A percentile compares a stretch with the other conserved stretches of the same genome.
These are phyloP conservation scores for Myrmophylax atrothorax DNA, from an alignment of 2,113 vertebrate genomes.

Conservation along the genomic window DNA sequence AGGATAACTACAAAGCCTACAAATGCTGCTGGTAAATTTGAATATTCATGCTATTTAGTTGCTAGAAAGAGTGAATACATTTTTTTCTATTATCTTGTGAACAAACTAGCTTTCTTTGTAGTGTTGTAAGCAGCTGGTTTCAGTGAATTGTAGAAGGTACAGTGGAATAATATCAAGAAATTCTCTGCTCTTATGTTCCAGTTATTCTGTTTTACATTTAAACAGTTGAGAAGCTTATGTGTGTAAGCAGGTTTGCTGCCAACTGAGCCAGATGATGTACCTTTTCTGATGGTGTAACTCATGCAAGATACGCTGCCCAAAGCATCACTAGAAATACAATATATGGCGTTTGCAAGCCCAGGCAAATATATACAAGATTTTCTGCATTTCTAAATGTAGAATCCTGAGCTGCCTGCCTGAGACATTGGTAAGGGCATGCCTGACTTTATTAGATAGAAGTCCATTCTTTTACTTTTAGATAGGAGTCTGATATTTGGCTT, in stretches of 20 bases:
- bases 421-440: neutral
- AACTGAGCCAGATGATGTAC: neutral
- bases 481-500: neutral
- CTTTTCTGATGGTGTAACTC: neutral
- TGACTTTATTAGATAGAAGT: slow-evolving; percentile 3
- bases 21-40: neutral
- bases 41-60: neutral
- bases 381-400: slow-evolving; percentile 25
- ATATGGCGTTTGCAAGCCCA: slow-evolving; percentile 37
- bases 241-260: neutral
- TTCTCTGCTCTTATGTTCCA: neutral
- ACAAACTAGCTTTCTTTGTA: neutral
- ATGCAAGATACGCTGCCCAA: neutral
- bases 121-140: neutral
- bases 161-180: neutral
- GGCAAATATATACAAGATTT: slow-evolving; percentile 16
- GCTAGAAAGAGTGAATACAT: neutral
- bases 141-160: neutral
- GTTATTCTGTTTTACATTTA: neutral
- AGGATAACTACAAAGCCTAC: neutral
- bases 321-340: neutral
- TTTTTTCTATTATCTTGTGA: neutral
- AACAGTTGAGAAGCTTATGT: neutral
- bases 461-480: neutral
- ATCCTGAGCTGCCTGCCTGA: slow-evolving; percentile 19